These are phyloP conservation scores for Desmodus rotundus DNA, from an alignment of 2,113 vertebrate genomes.

Conservation along the genomic window DNA sequence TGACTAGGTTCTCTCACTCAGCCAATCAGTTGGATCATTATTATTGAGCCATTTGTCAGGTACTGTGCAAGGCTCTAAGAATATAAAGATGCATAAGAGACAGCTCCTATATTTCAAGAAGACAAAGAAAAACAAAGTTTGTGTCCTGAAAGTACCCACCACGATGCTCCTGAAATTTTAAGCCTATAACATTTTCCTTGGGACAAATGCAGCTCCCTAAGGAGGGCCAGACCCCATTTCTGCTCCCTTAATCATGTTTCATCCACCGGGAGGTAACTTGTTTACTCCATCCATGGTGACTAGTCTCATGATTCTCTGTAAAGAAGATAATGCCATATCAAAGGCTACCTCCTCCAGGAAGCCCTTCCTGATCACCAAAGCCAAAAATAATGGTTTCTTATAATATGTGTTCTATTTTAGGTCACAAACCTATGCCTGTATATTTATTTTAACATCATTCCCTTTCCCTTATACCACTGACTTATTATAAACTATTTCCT, in stretches of 20 bases:
- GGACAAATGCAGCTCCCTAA: not conserved
- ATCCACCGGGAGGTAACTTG: not conserved
- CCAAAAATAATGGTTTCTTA: not conserved
- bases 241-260: not conserved
- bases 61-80: not conserved
- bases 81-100: not conserved
- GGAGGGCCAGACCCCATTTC: not conserved
- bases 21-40: not conserved
- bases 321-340: not conserved
- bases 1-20: not conserved
- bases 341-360: not conserved
- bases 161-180: not conserved
- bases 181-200: not conserved
- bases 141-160: not conserved
- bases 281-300: not conserved
- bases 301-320: not conserved
- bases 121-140: not conserved
- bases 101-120: not conserved
- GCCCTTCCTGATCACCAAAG: not conserved
- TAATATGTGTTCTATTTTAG: not conserved
- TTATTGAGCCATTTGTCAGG: not conserved
- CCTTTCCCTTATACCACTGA: not conserved
- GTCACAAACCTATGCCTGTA: not conserved
- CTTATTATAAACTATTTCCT: not conserved
- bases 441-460: not conserved